Evolutionary conservation across 2,113 vertebrate species (phyloP).

Genomic region (Motacilla alba): DNA sequence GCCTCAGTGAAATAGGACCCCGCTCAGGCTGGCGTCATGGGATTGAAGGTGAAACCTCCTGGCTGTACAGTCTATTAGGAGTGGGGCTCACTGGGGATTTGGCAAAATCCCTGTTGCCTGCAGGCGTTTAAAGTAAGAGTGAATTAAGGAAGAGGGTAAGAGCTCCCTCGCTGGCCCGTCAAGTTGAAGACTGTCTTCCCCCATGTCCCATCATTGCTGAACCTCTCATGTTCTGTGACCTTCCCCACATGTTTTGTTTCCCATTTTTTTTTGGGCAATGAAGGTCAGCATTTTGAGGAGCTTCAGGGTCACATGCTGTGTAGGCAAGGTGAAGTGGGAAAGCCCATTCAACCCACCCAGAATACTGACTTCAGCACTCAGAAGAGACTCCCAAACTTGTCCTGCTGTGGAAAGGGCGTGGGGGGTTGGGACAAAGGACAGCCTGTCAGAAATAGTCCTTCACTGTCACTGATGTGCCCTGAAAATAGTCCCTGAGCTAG

Average conservation of each 20-base stretch:
- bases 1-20: background rate
- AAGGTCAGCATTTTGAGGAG: background rate
- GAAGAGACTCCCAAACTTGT: background rate
- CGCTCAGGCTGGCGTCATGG: background rate
- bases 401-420: background rate
- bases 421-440: background rate
- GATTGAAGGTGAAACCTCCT: conserved; percentile 40
- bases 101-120: fast-evolving
- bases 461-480: background rate
- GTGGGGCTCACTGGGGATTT: background rate
- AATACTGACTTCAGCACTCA: background rate
- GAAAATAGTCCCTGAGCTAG: conserved; percentile 43
- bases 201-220: fast-evolving
- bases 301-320: background rate
- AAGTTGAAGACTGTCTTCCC: background rate
- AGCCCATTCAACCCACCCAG: background rate
- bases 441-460: conserved; percentile 31
- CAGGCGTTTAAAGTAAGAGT: background rate
- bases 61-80: background rate
- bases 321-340: background rate
- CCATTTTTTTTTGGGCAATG: background rate
- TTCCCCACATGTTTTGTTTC: background rate
- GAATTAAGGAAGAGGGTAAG: background rate
- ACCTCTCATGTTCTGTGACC: fast-evolving
- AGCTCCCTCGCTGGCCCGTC: background rate